These are phyloP conservation scores for Leucoptera coffeella DNA, from an alignment of 2,888 invertebrate species.

Conservation along the genomic window DNA sequence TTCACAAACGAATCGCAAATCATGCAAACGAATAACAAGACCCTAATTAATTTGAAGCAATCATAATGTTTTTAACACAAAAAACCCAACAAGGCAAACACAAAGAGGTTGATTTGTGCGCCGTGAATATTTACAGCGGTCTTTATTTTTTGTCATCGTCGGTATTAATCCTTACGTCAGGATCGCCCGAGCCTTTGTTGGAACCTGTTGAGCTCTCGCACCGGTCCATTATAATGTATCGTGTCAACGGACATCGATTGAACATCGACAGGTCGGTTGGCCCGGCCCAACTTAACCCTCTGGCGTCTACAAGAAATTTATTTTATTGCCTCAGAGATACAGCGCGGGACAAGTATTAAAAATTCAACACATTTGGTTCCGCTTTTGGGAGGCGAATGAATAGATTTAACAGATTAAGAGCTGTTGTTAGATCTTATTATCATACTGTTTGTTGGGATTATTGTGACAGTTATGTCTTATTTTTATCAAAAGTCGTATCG, in stretches of 20 bases:
- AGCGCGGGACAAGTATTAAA: constrained; percentile 51
- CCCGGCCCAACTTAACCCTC: constrained; percentile 34
- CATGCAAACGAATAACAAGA: constrained; percentile 13
- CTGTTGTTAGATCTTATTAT: constrained; percentile 29
- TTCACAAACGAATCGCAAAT: no score
- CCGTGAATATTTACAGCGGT: constrained; percentile 22
- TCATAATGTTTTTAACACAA: constrained; percentile 22
- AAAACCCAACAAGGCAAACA: constrained; percentile 17
- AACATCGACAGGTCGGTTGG: constrained; percentile 38
- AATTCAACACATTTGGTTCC: constrained; percentile 43
- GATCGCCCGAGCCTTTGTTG: constrained; percentile 47
- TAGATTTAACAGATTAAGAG: constrained; percentile 30
- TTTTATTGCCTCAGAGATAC: constrained; percentile 49
- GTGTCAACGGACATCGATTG: constrained; percentile 51
- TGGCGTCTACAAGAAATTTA: constrained; percentile 48
- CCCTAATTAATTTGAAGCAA: constrained; percentile 26
- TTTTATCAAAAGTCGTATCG: constrained; percentile 3
- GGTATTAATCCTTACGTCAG: constrained; percentile 50
- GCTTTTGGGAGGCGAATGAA: constrained; percentile 28
- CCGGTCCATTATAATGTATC: constrained; percentile 47
- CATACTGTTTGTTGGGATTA: constrained; percentile 26
- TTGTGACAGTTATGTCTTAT: constrained; percentile 16
- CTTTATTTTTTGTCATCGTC: constrained; percentile 31
- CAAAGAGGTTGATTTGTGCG: constrained; percentile 33
- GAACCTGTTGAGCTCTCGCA: constrained; percentile 38